These are phyloP conservation scores for Latheticus oryzae DNA, from an alignment of 2,888 invertebrate genomes.

Conservation along the genomic window DNA sequence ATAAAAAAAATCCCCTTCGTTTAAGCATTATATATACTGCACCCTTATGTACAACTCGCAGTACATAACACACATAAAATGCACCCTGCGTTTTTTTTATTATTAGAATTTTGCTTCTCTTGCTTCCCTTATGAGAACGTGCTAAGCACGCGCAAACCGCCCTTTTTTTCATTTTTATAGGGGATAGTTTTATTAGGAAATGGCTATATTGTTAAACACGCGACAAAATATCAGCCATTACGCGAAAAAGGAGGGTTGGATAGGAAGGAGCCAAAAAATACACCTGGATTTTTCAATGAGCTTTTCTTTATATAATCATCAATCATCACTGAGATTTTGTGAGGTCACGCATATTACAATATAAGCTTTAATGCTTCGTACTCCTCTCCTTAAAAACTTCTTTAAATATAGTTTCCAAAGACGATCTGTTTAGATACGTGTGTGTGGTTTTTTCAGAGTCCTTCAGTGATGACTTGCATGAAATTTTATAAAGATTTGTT, in stretches of 20 bases:
- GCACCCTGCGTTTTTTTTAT: conserved; percentile 48
- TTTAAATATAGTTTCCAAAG: conserved; percentile 25
- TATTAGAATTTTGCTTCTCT: conserved; percentile 32
- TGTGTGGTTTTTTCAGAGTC: conserved; percentile 34
- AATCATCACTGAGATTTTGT: conserved; percentile 3
- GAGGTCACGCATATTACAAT: conserved; percentile 27
- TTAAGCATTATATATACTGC: conserved; percentile 25
- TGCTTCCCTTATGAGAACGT: conserved; percentile 31
- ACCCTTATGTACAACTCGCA: conserved; percentile 52
- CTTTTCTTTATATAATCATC: conserved; percentile 12
- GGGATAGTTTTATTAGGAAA: conserved; percentile 25
- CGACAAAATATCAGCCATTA: conserved; percentile 29
- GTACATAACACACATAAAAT: conserved; percentile 47
- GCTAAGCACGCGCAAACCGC: conserved; percentile 36
- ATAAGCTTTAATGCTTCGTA: conserved; percentile 26
- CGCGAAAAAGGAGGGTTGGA: conserved; percentile 1
- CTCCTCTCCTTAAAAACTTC: conserved; percentile 33
- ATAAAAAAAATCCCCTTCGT: conserved; percentile 37
- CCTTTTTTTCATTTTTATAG: conserved; percentile 27
- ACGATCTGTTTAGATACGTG: conserved; percentile 15
- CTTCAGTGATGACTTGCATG: conserved; percentile 31
- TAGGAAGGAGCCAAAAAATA: conserved; percentile 7
- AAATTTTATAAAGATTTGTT: conserved; percentile 19
- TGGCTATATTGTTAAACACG: conserved; percentile 32
- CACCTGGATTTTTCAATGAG: conserved; percentile 18